These are phyloP conservation scores for Nineta flava DNA, from an alignment of 2,888 invertebrate species.

Conservation along the genomic window DNA sequence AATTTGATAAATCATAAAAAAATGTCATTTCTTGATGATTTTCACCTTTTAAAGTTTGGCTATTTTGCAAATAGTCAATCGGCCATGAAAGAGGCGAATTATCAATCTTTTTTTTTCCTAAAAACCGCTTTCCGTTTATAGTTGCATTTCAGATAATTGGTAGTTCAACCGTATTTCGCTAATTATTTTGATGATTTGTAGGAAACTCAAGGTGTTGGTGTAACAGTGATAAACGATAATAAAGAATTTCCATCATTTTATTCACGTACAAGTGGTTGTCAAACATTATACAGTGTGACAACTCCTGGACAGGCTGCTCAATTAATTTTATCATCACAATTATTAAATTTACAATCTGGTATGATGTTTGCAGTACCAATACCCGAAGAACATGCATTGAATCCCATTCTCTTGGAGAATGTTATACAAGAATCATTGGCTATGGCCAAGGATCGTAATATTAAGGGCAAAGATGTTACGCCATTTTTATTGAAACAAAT, in stretches of 20 bases:
- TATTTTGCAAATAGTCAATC: no score
- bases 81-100: no score
- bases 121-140: no score
- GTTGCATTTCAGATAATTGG: not conserved
- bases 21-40: no score
- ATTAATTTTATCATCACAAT: conserved; percentile 40
- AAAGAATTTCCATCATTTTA: conserved; percentile 89
- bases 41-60: no score
- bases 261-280: conserved; percentile 54
- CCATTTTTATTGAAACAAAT: conserved; percentile 77
- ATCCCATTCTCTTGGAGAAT: conserved; percentile 41
- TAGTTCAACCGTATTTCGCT: not conserved
- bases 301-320: conserved; percentile 52
- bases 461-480: conserved; percentile 78
- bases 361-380: conserved; percentile 84
- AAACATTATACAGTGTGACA: conserved; percentile 52
- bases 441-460: conserved; percentile 38
- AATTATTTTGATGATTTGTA: conserved; percentile 21
- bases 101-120: no score
- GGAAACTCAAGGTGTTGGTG: conserved; percentile 93
- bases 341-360: conserved; percentile 46
- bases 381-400: conserved; percentile 50
- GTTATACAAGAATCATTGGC: conserved; percentile 55
- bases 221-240: conserved; percentile 55
- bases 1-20: no score